Evolutionary conservation across 2,888 invertebrate species (phyloP).

Genomic region (Cryptocephalus primarius): DNA sequence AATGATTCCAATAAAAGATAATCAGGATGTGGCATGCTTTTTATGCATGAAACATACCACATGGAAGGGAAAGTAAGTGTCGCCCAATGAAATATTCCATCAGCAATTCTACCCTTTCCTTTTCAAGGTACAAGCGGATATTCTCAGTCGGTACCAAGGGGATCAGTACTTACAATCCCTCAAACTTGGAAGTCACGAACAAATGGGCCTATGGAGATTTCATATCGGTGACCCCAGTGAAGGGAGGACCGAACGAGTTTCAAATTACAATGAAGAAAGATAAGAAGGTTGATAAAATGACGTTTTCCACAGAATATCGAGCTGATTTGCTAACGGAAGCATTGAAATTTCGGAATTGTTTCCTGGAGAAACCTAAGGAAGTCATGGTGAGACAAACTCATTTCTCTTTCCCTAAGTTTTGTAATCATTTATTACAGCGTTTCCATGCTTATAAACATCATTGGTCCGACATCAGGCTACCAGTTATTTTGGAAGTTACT

Average conservation of each 20-base stretch:
- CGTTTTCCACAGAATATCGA: constrained; percentile 92
- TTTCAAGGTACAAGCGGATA: constrained; percentile 80
- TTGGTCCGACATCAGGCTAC: constrained; percentile 88
- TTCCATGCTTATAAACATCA: constrained; percentile 91
- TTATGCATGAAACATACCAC: constrained; percentile 94
- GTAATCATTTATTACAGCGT: constrained; percentile 22
- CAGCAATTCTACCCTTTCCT: background rate
- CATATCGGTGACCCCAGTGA: constrained; percentile 29
- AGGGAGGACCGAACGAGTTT: constrained; percentile 55
- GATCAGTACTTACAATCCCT: constrained; percentile 96
- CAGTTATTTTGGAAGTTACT: constrained; percentile 84
- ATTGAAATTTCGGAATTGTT: constrained; percentile 65
- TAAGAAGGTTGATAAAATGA: constrained; percentile 87
- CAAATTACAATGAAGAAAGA: constrained; percentile 79
- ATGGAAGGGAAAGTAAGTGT: constrained; percentile 91
- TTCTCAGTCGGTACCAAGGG: constrained; percentile 93
- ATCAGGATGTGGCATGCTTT: constrained; percentile 93
- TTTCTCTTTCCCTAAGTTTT: background rate
- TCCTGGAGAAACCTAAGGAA: constrained; percentile 73
- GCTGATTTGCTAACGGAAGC: constrained; percentile 87
- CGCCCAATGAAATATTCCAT: background rate
- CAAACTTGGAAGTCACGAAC: constrained; percentile 81
- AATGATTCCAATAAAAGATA: constrained; percentile 80
- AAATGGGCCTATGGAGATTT: constrained; percentile 61
- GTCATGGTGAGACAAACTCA: constrained; percentile 48